Base-by-base conservation (phyloP, 2,888 invertebrate species). In the Noctua fimbriata region DNA sequence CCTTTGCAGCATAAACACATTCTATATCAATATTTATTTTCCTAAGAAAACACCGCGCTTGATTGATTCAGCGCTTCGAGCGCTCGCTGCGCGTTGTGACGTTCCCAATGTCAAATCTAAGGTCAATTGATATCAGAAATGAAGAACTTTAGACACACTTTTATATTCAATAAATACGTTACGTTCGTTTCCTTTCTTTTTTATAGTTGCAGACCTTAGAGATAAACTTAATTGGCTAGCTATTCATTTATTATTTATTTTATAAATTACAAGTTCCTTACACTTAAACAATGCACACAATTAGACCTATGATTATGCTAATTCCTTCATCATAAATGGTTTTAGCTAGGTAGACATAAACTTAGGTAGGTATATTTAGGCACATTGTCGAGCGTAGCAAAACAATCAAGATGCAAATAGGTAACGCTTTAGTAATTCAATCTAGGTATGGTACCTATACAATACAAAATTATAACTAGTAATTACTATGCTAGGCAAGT, bases 81-180 rank as follows among this genome's bases (percentile, higher is more conserved):
- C 92, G 94, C 93, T 94, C 89, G 32, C 83, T 74, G 76, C 80
- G 73, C 82, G 77, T 55, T 86, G 81, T 87, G 85, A 90, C 90
- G 76, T 88, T 91, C 91, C 88, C 96, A 96, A 97, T 96, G 96
- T 96, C 96, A 96, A 94, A 95, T 87, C 65, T 92, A 95, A 96
- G 96, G 96, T 96, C 96, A 94, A 94, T 92, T 90, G 89, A 84
- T 90, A 90, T 73, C 78, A 79, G 78, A 83, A 85, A 60, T 52
- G 16, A 32, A 77, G 69, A 82, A 81, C 80, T 82, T 80, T 63
- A 41, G 3, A 44, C 69, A 66, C 12, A 74, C 79, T 77, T 66
- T 36, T n/a, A 52, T 72, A 73, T 70, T 77, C 2, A 44, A 12
- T 73, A 32, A 24, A 47, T 47, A 73, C 44, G 55, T 52, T 47